A percentile compares a stretch with the other conserved stretches of the same genome.
Conservation (phyloP, 2,113 vertebrate genomes). For the Syngnathus typhle region DNA sequence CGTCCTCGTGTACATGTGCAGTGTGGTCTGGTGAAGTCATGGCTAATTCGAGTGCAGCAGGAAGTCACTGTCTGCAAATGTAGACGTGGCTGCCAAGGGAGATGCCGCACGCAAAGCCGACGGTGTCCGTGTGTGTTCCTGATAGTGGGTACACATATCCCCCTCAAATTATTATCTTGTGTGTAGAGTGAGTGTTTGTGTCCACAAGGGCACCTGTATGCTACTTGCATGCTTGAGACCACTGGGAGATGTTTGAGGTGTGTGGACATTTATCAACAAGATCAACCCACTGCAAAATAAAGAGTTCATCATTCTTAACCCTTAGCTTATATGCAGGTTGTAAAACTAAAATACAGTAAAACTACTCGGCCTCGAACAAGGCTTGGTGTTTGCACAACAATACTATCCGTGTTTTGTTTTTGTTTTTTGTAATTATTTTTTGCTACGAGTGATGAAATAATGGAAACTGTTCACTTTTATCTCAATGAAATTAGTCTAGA, state of each 20-base stretch:
- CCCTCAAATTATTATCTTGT: not conserved
- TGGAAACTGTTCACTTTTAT: too few species aligned
- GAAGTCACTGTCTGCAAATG: constrained; percentile 22
- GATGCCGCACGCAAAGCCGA: not conserved
- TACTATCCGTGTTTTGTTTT: too few species aligned
- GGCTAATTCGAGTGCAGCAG: constrained; percentile 12
- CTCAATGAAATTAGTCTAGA: too few species aligned
- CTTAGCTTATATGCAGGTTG: too few species aligned
- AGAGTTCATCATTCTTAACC: not conserved
- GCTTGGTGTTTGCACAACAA: too few species aligned
- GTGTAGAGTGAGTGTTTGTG: not conserved
- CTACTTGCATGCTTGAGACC: not conserved
- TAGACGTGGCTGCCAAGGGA: constrained; percentile 4
- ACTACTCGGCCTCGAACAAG: too few species aligned
- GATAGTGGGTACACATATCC: not conserved
- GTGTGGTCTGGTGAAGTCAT: constrained; percentile 34
- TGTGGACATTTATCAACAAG: constrained; percentile 11
- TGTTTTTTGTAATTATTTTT: too few species aligned
- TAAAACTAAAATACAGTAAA: too few species aligned
- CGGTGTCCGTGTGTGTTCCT: not conserved
- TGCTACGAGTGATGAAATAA: too few species aligned
- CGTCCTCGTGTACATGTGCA: constrained; percentile 7
- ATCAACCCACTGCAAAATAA: constrained; percentile 23
- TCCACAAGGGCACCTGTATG: constrained; percentile 15
- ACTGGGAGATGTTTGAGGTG: not conserved